Base-by-base conservation (phyloP, 2,113 vertebrate species). In the Calidris pygmaea region DNA sequence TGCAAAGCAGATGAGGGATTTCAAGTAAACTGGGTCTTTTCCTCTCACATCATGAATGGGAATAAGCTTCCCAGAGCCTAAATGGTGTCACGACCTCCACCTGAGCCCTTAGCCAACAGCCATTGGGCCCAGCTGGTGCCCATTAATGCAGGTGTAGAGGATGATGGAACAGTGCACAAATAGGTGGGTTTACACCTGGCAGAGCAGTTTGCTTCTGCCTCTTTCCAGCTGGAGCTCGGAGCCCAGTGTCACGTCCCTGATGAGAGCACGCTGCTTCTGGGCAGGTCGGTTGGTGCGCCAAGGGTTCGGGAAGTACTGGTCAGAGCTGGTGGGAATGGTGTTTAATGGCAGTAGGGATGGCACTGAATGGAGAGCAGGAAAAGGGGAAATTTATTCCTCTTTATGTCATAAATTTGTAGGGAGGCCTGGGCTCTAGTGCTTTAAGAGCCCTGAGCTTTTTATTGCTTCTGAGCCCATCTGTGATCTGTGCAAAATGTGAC, bases 161-260 rank as follows among this genome's bases (percentile, higher is more conserved):
- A 19, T 27, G 7, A 7, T 24, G 19, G 32, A 8, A 30, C 43
- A 55, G 30, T 4, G 45, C 52, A 37, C 30, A 82, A 56, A 71
- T 32, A 19, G 0, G 0, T 29, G 21, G 24, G 26, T 55, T 73
- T 55, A 45, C 0, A 17, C 0, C 3, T 2, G 14, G 7, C 0
- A 29, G 12, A 1, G 3, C 76, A 30, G 8, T 72, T 70, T 86
- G 39, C 2, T 6, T 7, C 17, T 34, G 1, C 22, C 11, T 22
- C 1, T 21, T 59, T 10, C 10, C 2, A 3, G 10, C 5, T 9
- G 26, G 65, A 52, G 45, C 29, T 67, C 19, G n/a, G 19, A 81
- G 17, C 6, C 2, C 2, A 0, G 41, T 3, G 2, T 20, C 5
- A 0, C 3, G 1, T 73, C 13, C 16, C 23, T 2, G 12, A 5